phyloP scores from a whole-genome alignment of 2,797 vertebrate genomes.

The Pelochelys cantorii region DNA sequence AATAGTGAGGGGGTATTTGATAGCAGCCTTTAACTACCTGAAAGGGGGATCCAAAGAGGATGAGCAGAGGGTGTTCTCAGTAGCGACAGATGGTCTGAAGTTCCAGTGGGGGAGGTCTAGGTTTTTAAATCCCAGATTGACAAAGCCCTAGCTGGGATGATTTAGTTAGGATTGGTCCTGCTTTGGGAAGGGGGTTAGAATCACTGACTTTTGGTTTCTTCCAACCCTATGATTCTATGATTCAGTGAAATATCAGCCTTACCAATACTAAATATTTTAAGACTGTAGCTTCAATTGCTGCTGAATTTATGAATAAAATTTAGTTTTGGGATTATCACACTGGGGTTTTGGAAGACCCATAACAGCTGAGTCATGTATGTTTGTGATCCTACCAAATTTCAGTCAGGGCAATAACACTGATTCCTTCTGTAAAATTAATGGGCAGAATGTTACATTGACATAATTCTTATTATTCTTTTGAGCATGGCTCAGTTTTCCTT shows the following conservation, averaged over 20 bases:
- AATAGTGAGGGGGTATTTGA: too few species aligned
- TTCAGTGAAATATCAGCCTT: not conserved
- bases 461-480: not conserved
- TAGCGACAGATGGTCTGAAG: too few species aligned
- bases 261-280: not conserved
- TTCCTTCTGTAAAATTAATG: constrained; percentile 31
- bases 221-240: too few species aligned
- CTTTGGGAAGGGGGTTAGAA: too few species aligned
- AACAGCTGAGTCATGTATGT: not conserved
- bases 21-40: too few species aligned
- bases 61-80: too few species aligned
- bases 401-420: not conserved
- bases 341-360: not conserved
- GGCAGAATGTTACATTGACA: constrained; percentile 19
- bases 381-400: constrained; percentile 43
- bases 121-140: too few species aligned
- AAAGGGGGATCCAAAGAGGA: too few species aligned
- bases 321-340: not conserved
- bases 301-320: not conserved
- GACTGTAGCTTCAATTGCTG: not conserved
- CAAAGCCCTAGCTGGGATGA: too few species aligned
- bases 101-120: too few species aligned
- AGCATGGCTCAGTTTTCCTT: not conserved
- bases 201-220: too few species aligned
- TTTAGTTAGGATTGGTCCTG: too few species aligned